Conservation (phyloP, 2,113 vertebrate species). For the Onychorhynchus coronatus region DNA sequence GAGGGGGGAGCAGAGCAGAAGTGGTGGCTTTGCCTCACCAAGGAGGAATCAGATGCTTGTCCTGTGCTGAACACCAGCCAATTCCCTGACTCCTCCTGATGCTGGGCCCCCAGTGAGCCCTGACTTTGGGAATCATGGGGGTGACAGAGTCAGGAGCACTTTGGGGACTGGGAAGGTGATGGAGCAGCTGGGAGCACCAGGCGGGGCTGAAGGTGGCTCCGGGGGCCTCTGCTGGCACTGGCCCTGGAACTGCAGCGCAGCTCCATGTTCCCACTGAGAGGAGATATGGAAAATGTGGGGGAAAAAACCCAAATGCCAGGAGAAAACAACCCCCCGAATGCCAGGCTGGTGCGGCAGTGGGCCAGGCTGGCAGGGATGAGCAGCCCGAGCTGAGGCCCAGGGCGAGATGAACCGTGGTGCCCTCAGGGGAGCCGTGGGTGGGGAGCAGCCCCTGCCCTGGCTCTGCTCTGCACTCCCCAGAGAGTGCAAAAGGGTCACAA, state of each 20-base stretch:
- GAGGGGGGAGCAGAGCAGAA: background rate
- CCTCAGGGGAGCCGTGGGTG: accelerated
- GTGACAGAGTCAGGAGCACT: background rate
- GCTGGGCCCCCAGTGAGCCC: accelerated
- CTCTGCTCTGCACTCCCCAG: background rate
- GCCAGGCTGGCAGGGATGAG: background rate
- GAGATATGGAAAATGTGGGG: accelerated
- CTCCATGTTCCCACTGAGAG: accelerated
- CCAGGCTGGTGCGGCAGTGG: background rate
- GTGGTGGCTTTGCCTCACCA: accelerated
- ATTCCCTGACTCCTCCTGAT: accelerated
- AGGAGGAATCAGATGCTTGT: background rate
- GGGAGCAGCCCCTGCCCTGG: background rate
- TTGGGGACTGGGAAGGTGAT: background rate
- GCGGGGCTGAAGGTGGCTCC: background rate
- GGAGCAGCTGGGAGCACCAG: background rate
- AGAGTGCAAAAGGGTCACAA: background rate
- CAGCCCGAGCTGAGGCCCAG: accelerated
- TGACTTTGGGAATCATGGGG: background rate
- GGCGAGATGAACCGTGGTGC: background rate
- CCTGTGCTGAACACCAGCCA: background rate
- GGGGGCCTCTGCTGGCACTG: background rate
- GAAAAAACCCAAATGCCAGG: background rate
- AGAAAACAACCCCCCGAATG: background rate
- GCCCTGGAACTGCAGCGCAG: background rate